These are phyloP conservation scores for Campoletis raptor DNA, from an alignment of 2,888 invertebrate species.

Conservation along the genomic window DNA sequence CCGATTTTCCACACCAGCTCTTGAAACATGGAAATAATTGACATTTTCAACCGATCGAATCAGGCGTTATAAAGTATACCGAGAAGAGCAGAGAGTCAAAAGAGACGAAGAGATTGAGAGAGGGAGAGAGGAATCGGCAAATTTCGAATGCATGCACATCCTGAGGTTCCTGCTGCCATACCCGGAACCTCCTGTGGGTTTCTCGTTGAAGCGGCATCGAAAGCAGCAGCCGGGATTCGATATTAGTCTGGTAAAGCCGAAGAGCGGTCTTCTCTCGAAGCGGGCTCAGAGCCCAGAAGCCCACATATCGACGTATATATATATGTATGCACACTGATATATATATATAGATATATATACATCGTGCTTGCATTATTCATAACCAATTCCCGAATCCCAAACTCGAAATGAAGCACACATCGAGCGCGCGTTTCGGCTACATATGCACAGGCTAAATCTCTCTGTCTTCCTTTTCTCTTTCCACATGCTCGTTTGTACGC, in stretches of 20 bases:
- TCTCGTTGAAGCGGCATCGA: conserved; percentile 56
- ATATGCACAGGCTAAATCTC: conserved; percentile 52
- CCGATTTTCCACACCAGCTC: conserved; percentile 39
- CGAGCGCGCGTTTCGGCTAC: conserved; percentile 52
- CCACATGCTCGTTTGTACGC: conserved; percentile 59
- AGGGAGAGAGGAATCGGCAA: conserved; percentile 14
- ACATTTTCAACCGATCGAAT: conserved; percentile 65
- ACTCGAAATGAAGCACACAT: conserved; percentile 78
- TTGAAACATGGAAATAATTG: conserved; percentile 66
- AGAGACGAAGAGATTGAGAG: conserved; percentile 18
- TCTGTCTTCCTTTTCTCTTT: conserved; percentile 60
- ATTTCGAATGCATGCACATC: conserved; percentile 58
- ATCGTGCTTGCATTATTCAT: conserved; percentile 82
- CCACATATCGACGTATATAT: conserved; percentile 41
- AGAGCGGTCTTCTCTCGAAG: conserved; percentile 70
- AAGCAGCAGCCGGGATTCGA: conserved; percentile 62
- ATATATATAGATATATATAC: conserved; percentile 26
- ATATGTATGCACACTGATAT: neutral
- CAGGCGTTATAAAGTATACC: conserved; percentile 66
- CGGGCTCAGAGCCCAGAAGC: conserved; percentile 65
- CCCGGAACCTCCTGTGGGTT: conserved; percentile 66
- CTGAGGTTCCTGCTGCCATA: conserved; percentile 54
- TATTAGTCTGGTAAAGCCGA: conserved; percentile 64
- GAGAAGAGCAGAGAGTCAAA: conserved; percentile 41
- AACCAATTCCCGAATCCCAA: conserved; percentile 83